phyloP scores from a whole-genome alignment of 2,797 vertebrate species.

The Carcharodon carcharias region DNA sequence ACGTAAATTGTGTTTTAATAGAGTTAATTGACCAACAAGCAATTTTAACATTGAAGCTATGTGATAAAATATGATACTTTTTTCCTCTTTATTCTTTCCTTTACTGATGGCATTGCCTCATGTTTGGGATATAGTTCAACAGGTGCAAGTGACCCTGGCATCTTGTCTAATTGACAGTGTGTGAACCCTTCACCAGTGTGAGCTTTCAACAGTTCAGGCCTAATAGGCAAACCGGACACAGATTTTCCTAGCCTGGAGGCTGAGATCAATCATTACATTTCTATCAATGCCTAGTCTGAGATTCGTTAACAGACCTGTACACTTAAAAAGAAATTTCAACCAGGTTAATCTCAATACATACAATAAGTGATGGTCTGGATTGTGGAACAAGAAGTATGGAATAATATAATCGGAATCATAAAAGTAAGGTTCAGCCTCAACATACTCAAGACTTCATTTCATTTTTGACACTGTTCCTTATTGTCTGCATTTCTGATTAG shows the following conservation, averaged over 20 bases:
- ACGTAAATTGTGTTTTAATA: not conserved
- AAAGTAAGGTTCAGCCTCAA: not conserved
- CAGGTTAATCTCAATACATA: not conserved
- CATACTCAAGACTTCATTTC: not conserved
- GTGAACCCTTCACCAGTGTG: not conserved
- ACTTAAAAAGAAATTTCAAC: not conserved
- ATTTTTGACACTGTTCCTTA: not conserved
- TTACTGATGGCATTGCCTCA: not conserved
- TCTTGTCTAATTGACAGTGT: not conserved
- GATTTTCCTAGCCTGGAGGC: not conserved
- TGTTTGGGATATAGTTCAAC: not conserved
- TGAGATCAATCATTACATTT: not conserved
- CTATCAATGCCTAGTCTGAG: not conserved
- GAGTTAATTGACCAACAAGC: not conserved
- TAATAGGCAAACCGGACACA: not conserved
- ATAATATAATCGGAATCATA: not conserved
- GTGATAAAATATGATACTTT: not conserved
- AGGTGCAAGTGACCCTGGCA: not conserved
- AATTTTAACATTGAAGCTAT: not conserved
- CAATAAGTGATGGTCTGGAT: not conserved
- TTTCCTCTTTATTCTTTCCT: not conserved
- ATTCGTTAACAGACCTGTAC: not conserved
- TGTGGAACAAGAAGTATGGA: not conserved
- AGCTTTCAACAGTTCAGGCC: not conserved
- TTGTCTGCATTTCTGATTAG: not conserved